These are phyloP conservation scores for Canis aureus DNA, from an alignment of 2,113 vertebrate species.

Conservation along the genomic window DNA sequence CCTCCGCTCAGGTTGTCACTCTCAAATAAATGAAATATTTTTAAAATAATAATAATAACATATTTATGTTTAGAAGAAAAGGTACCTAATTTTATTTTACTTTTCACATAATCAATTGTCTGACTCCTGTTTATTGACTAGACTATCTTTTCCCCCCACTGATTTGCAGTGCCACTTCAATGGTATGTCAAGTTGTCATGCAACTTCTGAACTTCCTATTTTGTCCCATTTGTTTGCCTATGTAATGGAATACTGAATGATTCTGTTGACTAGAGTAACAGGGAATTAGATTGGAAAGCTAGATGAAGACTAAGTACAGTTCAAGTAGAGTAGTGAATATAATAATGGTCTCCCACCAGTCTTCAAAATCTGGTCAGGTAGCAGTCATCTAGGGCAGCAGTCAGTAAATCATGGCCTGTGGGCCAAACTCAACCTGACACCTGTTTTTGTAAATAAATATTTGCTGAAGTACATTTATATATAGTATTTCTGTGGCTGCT, in stretches of 20 bases:
- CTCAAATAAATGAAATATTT: too few relatives aligned
- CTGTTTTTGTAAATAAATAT: slow-evolving; percentile 26
- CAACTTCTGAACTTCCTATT: background rate
- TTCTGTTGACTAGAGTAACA: slow-evolving; percentile 14
- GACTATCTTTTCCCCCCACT: background rate
- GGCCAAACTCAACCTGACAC: background rate
- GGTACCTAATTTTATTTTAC: slow-evolving; percentile 15
- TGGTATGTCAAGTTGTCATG: background rate
- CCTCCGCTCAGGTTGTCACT: too few relatives aligned
- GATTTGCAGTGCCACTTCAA: slow-evolving; percentile 1
- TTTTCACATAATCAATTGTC: background rate
- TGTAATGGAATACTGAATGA: background rate
- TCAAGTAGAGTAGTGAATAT: background rate
- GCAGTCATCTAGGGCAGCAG: background rate
- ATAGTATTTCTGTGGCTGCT: background rate
- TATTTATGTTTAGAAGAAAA: slow-evolving; percentile 12
- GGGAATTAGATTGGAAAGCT: background rate
- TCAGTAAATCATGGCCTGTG: background rate
- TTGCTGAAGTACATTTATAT: background rate
- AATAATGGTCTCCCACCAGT: background rate
- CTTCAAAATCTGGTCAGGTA: background rate
- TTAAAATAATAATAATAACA: background rate
- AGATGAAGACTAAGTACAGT: background rate
- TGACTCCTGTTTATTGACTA: background rate
- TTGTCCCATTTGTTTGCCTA: background rate